Evolutionary conservation across 2,113 vertebrate species (phyloP).

Genomic region (Cyphomyrus plagiostoma): DNA sequence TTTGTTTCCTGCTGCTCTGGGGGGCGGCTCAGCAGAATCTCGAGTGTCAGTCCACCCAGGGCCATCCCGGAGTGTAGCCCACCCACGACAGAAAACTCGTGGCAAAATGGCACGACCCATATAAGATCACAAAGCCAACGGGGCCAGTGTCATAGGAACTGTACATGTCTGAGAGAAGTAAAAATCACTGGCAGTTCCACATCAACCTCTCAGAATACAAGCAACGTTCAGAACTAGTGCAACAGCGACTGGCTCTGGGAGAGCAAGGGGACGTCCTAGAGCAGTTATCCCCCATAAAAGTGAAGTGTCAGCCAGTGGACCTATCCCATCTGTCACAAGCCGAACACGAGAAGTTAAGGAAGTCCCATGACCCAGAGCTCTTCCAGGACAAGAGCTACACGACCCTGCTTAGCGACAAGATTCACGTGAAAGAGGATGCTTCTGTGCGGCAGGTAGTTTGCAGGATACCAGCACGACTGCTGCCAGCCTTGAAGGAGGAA

Average conservation of each 20-base stretch:
- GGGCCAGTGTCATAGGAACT: background rate
- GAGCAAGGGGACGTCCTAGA: background rate
- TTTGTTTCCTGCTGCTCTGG: background rate
- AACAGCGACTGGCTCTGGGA: background rate
- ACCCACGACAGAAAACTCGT: background rate
- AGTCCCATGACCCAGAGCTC: background rate
- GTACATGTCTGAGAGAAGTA: background rate
- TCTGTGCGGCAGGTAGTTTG: background rate
- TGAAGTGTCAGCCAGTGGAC: background rate
- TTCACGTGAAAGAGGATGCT: background rate
- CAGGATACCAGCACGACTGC: background rate
- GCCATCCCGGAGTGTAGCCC: background rate
- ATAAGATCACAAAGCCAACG: background rate
- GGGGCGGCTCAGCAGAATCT: background rate
- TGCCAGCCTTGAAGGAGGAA: background rate
- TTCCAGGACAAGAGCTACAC: background rate
- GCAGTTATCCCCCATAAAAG: background rate
- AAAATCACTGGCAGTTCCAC: background rate
- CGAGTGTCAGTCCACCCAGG: background rate
- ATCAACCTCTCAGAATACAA: background rate
- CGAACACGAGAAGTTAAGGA: background rate
- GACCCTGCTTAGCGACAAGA: background rate
- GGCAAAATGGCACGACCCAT: background rate
- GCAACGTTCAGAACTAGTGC: background rate
- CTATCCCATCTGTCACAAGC: background rate